phyloP scores from a whole-genome alignment of 2,113 vertebrate genomes.

The Paradoxurus hermaphroditus region DNA sequence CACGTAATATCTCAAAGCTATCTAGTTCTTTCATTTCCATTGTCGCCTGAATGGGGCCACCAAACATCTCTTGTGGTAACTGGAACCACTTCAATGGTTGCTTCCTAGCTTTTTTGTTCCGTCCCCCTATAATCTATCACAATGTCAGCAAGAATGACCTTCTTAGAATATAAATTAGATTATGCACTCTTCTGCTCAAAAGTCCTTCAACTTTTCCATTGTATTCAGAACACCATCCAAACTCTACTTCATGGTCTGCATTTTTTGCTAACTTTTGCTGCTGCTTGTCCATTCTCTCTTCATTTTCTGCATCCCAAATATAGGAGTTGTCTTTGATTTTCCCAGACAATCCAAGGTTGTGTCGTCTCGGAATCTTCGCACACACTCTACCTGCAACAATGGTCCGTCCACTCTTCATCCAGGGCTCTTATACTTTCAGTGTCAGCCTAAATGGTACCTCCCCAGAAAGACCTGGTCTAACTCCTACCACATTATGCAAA shows the following conservation, averaged over 20 bases:
- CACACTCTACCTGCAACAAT: background rate
- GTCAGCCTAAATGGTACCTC: background rate
- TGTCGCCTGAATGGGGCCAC: background rate
- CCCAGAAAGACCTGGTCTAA: background rate
- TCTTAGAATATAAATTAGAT: background rate
- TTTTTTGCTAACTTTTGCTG: background rate
- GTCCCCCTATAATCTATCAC: background rate
- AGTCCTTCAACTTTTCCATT: background rate
- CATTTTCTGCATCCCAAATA: background rate
- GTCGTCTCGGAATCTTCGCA: background rate
- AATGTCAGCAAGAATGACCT: background rate
- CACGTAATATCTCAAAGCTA: background rate
- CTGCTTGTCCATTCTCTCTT: background rate
- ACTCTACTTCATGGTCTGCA: background rate
- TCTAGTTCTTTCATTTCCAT: background rate
- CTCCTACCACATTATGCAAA: background rate
- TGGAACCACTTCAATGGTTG: background rate
- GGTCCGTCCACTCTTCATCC: background rate
- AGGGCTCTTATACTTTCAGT: background rate
- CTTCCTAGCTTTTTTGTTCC: background rate
- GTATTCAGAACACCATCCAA: background rate
- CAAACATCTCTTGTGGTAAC: background rate
- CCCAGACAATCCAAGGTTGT: background rate
- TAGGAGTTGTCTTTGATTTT: background rate
- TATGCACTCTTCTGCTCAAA: background rate